Evolutionary conservation across 2,888 invertebrate genomes (phyloP).

Genomic region (Stenotaenia linearis): DNA sequence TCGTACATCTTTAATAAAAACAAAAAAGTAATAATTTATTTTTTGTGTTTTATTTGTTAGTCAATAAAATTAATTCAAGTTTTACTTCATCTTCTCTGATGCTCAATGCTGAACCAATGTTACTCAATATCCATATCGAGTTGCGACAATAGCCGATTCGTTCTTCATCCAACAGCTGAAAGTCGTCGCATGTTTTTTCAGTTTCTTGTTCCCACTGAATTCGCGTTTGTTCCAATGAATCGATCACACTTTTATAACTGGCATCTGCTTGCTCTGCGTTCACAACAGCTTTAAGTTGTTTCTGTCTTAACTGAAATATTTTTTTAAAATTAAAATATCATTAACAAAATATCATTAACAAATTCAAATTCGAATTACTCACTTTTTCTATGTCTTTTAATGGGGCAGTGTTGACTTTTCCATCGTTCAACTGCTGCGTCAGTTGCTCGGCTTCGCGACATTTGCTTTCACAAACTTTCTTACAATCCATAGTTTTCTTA

Average conservation of each 20-base stretch:
- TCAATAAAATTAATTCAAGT: too few relatives aligned
- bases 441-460: conserved; percentile 32
- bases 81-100: conserved; percentile 35
- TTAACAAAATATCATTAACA: not conserved
- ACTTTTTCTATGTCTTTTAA: conserved; percentile 36
- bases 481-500: conserved; percentile 35
- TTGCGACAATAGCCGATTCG: conserved; percentile 32
- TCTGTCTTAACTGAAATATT: conserved; percentile 33
- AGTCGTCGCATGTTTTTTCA: conserved; percentile 32
- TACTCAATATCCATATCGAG: conserved; percentile 36
- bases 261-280: conserved; percentile 30
- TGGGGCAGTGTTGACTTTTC: not conserved
- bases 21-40: not conserved
- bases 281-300: conserved; percentile 32
- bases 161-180: conserved; percentile 35
- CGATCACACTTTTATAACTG: conserved; percentile 30
- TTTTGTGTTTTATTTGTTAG: too few relatives aligned
- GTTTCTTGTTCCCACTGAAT: conserved; percentile 35
- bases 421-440: conserved; percentile 13
- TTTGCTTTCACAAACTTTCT: conserved; percentile 32
- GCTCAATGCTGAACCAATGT: conserved; percentile 33
- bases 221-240: conserved; percentile 31
- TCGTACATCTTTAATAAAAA: conserved; percentile 30
- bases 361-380: too few relatives aligned
- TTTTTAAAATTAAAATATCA: too few relatives aligned